Conservation (phyloP, 2,113 vertebrate genomes). For the Alouatta palliata region DNA sequence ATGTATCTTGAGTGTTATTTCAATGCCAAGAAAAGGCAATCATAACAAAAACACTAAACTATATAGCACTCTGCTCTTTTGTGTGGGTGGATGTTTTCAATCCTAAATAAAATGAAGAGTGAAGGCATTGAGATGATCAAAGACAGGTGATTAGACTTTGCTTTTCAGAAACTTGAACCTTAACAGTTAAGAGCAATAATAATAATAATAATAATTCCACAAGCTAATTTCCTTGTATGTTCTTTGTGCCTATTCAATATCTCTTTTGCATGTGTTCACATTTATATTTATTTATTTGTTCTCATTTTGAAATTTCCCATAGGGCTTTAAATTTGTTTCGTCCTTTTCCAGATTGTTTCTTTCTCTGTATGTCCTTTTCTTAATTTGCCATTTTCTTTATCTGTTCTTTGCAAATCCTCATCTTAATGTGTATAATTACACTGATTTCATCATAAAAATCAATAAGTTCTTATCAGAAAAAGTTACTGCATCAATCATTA, state of each 20-base stretch:
- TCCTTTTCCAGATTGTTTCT: background rate
- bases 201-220: too few relatives aligned
- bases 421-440: background rate
- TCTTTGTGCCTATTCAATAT: too few relatives aligned
- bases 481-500: background rate
- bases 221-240: too few relatives aligned
- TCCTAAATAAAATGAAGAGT: too few relatives aligned
- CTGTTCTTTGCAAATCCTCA: background rate
- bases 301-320: too few relatives aligned
- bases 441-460: conserved; percentile 28
- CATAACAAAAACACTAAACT: background rate
- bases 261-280: too few relatives aligned
- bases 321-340: conserved; percentile 5
- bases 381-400: background rate
- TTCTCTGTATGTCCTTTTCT: background rate
- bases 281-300: too few relatives aligned
- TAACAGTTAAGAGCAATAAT: too few relatives aligned
- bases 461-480: conserved; percentile 25
- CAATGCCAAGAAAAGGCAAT: background rate
- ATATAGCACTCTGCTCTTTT: background rate
- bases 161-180: too few relatives aligned
- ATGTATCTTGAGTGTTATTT: background rate
- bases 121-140: too few relatives aligned
- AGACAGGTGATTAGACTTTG: too few relatives aligned
- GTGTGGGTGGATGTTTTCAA: background rate